Base-by-base conservation (phyloP, 1,140 invertebrate species). In the Panagrolaimus sp. region DNA sequence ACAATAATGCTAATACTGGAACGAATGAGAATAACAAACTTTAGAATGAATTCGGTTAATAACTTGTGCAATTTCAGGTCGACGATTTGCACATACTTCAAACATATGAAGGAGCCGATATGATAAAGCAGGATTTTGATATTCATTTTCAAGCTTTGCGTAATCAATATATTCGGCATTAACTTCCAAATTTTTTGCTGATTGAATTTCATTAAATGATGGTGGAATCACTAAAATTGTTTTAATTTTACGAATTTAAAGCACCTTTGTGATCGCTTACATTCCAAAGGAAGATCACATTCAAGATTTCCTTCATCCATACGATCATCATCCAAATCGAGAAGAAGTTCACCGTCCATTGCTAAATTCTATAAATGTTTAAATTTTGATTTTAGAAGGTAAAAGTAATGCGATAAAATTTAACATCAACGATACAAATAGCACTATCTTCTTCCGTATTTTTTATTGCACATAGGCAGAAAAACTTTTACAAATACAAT, bases 41-140 rank as follows among this genome's bases (percentile, higher is more conserved):
- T 73, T 11, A 9, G 51, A 14, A 57, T 57, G 51, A 57, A 57
- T 16, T 0, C n/a, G 11, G 8, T 57, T 27, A 57, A 57, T 25
- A 5, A 20, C 51, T 11, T 13, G n/a, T 0, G 51, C 51, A 23
- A 57, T 57, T 27, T 57, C 51, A 1, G 16, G 31, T 2, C 31
- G 31, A 38, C 31, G 31, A 38, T 38, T 38, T 2, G 7, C 31
- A 38, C 31, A 51, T 65, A 78, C 73, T 14, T 73, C 63, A 8
- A 66, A 72, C 46, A 74, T 66, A 44, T 64, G 62, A 25, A 70
- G 38, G 14, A 74, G 63, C 16, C 72, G 61, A 57, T 57, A 27
- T 2, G 51, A 57, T 8, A 57, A 20, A 20, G 51, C 51, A 20
- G 51, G 51, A 57, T 57, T 57, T 20, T 9, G 20, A 4, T 25